Percentiles rank a stretch among this genome's conserved stretches.
phyloP scores from a whole-genome alignment of 2,888 invertebrate species.

The Brenthis ino region DNA sequence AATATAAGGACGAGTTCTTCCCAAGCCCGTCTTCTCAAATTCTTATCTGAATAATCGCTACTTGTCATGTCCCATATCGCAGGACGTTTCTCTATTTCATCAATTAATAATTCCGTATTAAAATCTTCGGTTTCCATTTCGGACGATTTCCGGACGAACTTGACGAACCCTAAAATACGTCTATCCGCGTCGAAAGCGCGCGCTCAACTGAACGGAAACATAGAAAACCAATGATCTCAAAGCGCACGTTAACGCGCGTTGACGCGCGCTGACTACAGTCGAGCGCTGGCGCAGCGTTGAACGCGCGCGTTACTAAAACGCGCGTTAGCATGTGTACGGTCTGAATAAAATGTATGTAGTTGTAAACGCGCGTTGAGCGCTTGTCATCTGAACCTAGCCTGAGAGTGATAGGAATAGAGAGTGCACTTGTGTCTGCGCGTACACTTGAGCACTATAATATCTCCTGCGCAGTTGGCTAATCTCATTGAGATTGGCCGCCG shows the following conservation, averaged over 20 bases:
- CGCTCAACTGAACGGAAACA: slow-evolving; percentile 28
- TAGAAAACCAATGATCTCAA: not conserved
- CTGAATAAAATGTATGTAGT: slow-evolving; percentile 42
- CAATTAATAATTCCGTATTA: slow-evolving; percentile 36
- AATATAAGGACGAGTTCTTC: slow-evolving; percentile 40
- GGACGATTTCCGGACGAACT: slow-evolving; percentile 26
- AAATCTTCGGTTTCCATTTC: slow-evolving; percentile 34
- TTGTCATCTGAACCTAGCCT: slow-evolving; percentile 21
- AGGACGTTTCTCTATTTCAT: slow-evolving; percentile 38
- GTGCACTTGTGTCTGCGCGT: too few species aligned
- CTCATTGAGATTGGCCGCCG: too few species aligned
- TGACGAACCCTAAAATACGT: slow-evolving; percentile 29
- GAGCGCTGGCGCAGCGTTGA: slow-evolving; percentile 41
- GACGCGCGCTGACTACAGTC: slow-evolving; percentile 38
- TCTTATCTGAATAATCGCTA: slow-evolving; percentile 39
- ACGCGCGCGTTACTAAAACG: slow-evolving; percentile 40
- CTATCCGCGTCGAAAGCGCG: slow-evolving; percentile 35
- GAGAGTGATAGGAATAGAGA: too few species aligned
- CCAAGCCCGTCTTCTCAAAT: slow-evolving; percentile 36
- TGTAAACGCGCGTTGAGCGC: slow-evolving; percentile 35
- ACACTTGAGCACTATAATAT: too few species aligned
- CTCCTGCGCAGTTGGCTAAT: too few species aligned
- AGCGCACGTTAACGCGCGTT: too few species aligned
- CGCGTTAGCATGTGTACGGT: slow-evolving; percentile 41
- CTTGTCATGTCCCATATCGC: slow-evolving; percentile 41